Evolutionary conservation across 2,113 vertebrate species (phyloP).

Genomic region (Chrysochloris asiatica): DNA sequence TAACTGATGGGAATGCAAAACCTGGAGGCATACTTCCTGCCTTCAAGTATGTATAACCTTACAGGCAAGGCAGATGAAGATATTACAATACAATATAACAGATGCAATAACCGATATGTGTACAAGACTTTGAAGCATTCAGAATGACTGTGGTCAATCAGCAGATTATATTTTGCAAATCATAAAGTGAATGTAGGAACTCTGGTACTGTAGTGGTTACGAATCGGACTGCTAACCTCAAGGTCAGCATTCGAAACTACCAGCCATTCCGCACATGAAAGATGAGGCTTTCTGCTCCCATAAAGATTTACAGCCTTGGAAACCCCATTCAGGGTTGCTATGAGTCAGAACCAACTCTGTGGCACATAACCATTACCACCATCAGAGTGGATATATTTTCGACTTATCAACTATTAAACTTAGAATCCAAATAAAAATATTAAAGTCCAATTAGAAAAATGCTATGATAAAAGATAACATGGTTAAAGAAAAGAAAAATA

Average conservation of each 20-base stretch:
- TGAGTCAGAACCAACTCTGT: too few relatives aligned
- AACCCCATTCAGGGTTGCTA: too few relatives aligned
- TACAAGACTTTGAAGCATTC: not conserved
- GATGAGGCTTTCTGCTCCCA: too few relatives aligned
- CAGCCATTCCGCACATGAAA: too few relatives aligned
- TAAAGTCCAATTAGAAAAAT: conserved; percentile 30
- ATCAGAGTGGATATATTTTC: not conserved
- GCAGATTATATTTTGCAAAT: conserved; percentile 30
- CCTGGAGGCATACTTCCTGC: not conserved
- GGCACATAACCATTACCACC: too few relatives aligned
- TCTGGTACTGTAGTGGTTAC: too few relatives aligned
- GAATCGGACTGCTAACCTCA: too few relatives aligned
- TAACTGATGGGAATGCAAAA: not conserved
- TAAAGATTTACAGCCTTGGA: too few relatives aligned
- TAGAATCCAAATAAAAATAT: not conserved
- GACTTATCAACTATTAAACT: not conserved
- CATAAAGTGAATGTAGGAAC: too few relatives aligned
- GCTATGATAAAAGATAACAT: not conserved
- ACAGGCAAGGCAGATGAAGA: not conserved
- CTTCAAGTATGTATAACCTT: not conserved
- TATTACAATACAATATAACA: not conserved
- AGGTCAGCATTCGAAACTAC: too few relatives aligned
- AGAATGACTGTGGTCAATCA: conserved; percentile 4
- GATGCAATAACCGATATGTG: not conserved
- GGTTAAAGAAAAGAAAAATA: not conserved